Base-by-base conservation (phyloP, 2,113 vertebrate species). In the Ammodramus savannarum region DNA sequence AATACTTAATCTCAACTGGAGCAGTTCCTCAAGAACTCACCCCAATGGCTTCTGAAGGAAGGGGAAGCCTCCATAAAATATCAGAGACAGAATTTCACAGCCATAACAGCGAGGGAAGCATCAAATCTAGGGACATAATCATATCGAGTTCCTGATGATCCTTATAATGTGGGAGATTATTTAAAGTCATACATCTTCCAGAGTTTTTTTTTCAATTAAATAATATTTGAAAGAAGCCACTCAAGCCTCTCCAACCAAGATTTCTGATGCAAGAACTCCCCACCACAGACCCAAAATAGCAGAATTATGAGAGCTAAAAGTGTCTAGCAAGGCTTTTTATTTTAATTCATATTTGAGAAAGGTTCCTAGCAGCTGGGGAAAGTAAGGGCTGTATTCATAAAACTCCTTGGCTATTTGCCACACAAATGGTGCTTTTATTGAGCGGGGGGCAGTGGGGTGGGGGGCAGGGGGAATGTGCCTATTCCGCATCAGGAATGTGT, bases 341-440 rank as follows among this genome's bases (percentile, higher is more conserved):
- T 98, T 97, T 97, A 97, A 98, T 97, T 98, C 97, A 89, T 97
- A 95, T 97, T 97, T 96, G 61, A 97, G 97, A 97, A 95, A 96
- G 89, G 90, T 95, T 97, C 71, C 92, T 93, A 97, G 91, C 93
- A 97, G 91, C 96, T 97, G 97, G 95, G 84, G 74, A 95, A 97
- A 97, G 97, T 79, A 97, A 98, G 97, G 84, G 83, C 81, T 34
- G 92, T 93, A 97, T 98, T 98, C 97, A 98, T 97, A 97, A 98
- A 97, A 76, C 48, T 43, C 25, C 68, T 91, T 97, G 97, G 97
- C 96, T 95, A 94, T 73, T 85, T 96, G 97, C 97, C 98, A 97
- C 67, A 57, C 93, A 97, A 97, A 97, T 85, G 91, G 54, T 94
- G 83, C 95, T 90, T 97, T 97, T 98, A 97, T 94, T 87, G 89